Evolutionary conservation across 2,113 vertebrate genomes (phyloP), one percentile per base, ranked within the genome.

Genomic region (Alouatta palliata): DNA sequence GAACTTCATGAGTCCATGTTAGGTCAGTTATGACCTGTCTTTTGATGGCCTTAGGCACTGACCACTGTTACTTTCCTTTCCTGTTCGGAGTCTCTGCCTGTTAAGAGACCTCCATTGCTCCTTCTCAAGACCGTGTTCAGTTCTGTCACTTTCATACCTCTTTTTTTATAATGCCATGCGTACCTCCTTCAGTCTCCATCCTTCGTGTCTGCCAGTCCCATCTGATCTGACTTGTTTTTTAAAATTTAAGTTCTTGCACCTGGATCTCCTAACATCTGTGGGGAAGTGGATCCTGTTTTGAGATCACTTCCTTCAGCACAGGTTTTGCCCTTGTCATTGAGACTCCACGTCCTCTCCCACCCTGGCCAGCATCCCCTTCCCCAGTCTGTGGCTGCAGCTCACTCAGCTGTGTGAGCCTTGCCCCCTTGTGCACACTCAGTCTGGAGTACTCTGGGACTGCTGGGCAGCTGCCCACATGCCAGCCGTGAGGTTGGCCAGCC

Each of bases 251-350:
- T 56, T 61, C 64, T 76, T 93, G 83, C 90, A 95, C 73, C 66
- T 91, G 95, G 64, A 21, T 21, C 13, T 64, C 25, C 84, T 73
- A 6, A 64, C 84, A 37, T 64, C 95, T 91, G 90, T 66, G 45
- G 19, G 96, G 80, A 87, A 86, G 80, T 66, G 49, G 3, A 6
- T 71, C 56, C 9, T 73, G 58, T 76, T 11, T 19, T 92, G 80
- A 83, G 47, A 45, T 66, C 76, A 64, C 68, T 96, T 91, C 94
- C 92, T 88, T 43, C 40, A 32, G 6, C 14, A 2, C 16, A 37
- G 76, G 6, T 12, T 64, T 71, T 20, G 52, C 12, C 40, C 32
- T 75, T 35, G 21, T 76, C 16, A 0, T 61, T 6, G 37, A 43
- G 25, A 71, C 52, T 40, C 9, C 45, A 14, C 9, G 6, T 45